These are phyloP conservation scores for Brachymystax lenok DNA, from an alignment of 2,797 vertebrate genomes.

Conservation along the genomic window DNA sequence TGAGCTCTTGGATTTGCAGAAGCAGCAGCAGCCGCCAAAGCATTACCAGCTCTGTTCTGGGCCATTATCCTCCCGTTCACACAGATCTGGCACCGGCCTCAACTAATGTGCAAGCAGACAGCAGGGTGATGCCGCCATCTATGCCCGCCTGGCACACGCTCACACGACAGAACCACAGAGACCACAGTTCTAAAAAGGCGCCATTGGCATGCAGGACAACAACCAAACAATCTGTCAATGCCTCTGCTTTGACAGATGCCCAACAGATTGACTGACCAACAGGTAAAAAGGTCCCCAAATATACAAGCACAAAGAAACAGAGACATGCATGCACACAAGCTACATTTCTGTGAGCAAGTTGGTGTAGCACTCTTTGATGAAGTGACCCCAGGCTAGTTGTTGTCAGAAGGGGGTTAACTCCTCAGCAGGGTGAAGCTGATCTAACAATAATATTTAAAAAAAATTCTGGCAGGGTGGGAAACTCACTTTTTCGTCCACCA, in stretches of 20 bases:
- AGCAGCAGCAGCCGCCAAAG: slow-evolving; percentile 13
- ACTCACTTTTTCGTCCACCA: too few species aligned
- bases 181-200: not conserved
- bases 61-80: slow-evolving; percentile 56
- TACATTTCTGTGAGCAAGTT: not conserved
- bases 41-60: slow-evolving; percentile 58
- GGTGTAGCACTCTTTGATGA: slow-evolving; percentile 45
- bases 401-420: slow-evolving; percentile 47
- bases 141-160: not conserved
- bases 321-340: too few species aligned
- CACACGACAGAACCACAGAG: not conserved
- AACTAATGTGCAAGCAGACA: slow-evolving; percentile 41
- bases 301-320: too few species aligned
- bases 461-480: slow-evolving; percentile 29
- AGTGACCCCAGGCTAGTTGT: slow-evolving; percentile 51
- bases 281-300: not conserved
- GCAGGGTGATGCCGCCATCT: slow-evolving; percentile 29
- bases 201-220: not conserved
- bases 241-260: not conserved
- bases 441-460: slow-evolving; percentile 68
- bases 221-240: not conserved
- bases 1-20: slow-evolving; percentile 34
- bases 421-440: slow-evolving; percentile 41
- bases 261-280: not conserved
- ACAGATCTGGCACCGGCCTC: slow-evolving; percentile 47